Percentiles rank a stretch among this genome's conserved stretches.
phyloP scores from a whole-genome alignment of 2,113 vertebrate genomes.

The Natator depressus region DNA sequence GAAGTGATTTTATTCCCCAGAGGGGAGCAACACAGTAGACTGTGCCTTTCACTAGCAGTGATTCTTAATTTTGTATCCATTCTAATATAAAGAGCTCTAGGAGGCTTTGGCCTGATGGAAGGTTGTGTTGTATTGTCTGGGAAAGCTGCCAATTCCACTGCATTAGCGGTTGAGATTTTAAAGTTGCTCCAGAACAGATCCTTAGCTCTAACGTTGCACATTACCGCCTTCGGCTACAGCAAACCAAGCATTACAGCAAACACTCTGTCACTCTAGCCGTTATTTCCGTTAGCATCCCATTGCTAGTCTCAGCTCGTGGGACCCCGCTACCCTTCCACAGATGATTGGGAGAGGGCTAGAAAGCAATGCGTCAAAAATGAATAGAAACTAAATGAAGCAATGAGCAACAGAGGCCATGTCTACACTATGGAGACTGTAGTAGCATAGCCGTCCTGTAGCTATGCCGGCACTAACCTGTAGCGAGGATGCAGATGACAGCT shows the following conservation, averaged over 20 bases:
- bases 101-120: not conserved
- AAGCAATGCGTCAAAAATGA: accelerated
- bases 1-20: not conserved
- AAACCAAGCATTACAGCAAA: not conserved
- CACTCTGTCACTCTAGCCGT: not conserved
- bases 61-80: not conserved
- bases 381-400: not conserved
- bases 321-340: not conserved
- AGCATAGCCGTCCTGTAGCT: too few relatives aligned
- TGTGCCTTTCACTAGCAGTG: not conserved
- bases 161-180: not conserved
- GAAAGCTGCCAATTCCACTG: not conserved
- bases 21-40: not conserved
- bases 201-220: not conserved
- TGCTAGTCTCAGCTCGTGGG: accelerated
- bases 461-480: too few relatives aligned
- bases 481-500: too few relatives aligned
- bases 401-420: too few relatives aligned
- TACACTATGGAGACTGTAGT: too few relatives aligned
- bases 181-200: not conserved
- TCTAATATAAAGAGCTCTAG: not conserved
- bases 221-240: not conserved
- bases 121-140: not conserved
- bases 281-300: not conserved
- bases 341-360: accelerated